Evolutionary conservation across 2,113 vertebrate genomes (phyloP), one percentile per base, ranked within the genome.

Genomic region (Vombatus ursinus): DNA sequence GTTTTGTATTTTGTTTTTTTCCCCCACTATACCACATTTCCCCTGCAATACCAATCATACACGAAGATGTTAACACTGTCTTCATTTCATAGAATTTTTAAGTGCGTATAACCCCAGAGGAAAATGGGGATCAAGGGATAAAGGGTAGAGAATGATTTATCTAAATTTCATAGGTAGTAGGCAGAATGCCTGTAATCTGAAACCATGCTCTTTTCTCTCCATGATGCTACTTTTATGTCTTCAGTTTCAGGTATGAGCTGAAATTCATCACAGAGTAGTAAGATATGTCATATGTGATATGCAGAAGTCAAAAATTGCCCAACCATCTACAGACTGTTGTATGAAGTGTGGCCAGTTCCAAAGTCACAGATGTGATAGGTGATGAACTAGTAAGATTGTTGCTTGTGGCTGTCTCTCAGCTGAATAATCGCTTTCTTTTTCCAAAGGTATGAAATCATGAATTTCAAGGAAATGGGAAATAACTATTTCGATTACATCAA

Each of bases 401-500:
- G 53, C 44, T 1, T 77, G 22, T 93, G 89, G 3, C 1, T 52
- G 91, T 53, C 53, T 96, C 44, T 91, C 92, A 93, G 61, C 57
- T 91, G 5, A 95, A 91, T 53, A 57, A 6, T 10, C 3, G 97
- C 96, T 93, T 44, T 98, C 57, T 98, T 93, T 4, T 98, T 98
- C 93, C 77, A 97, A 98, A 99, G 99, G 97, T 99, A 99, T 94
- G 99, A 99, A 98, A 99, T 99, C 92, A 99, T 99, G 99, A 99
- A 99, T 98, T 99, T 99, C 97, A 99, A 99, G 98, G 99, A 99
- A 99, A 99, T 99, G 99, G 99, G 99, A 12, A 99, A 99, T 97
- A 99, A 99, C 97, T 99, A 99, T 97, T 99, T 99, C 94, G 99
- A 99, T 98, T 99, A 99, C 97, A 99, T 99, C 94, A 99, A 99